Evolutionary conservation across 2,113 vertebrate species (phyloP), one percentile per base, ranked within the genome.

Genomic region (Ictalurus punctatus): DNA sequence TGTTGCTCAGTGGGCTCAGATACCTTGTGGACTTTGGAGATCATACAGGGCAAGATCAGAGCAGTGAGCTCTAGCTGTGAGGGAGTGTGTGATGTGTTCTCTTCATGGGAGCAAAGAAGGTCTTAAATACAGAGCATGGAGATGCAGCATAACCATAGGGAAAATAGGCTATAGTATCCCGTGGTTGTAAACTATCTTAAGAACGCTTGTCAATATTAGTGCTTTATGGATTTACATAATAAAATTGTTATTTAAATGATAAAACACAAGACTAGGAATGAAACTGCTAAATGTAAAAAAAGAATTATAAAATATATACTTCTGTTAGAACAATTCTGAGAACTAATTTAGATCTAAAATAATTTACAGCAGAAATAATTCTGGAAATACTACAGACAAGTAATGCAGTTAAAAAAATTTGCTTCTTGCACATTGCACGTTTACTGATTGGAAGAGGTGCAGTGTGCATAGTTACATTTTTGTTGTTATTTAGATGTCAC

Each of bases 1-100:
- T 88, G 90, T 58, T 86, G 52, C 58, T 44, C 69, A 59, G 58
- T 83, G 87, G 78, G 44, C 83, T 91, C 78, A 65, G 82, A 87
- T 74, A 82, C 40, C 74, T 54, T 87, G 88, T 89, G 86, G 86
- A 85, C 74, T 76, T 89, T 73, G 87, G 86, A 90, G 86, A 88
- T 90, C 30, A 69, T 76, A 84, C 30, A 90, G 76, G 76, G 83
- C 52, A 90, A 90, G 89, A 90, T 91, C 90, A 86, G 78, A 90
- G 88, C 59, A 54, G 37, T 65, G 79, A 88, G 86, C 86, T 59
- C 73, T 54, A 69, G 86, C 89, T 83, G 59, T 74, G 78, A 88
- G 56, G 34, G 58, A 83, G 23, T 83, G 58, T 91, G 83, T 88
- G 88, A 83, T 91, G 90, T 88, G 78, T 88, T 82, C 27, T 27